phyloP scores from a whole-genome alignment of 2,888 invertebrate species.

The Bombylius discolor region DNA sequence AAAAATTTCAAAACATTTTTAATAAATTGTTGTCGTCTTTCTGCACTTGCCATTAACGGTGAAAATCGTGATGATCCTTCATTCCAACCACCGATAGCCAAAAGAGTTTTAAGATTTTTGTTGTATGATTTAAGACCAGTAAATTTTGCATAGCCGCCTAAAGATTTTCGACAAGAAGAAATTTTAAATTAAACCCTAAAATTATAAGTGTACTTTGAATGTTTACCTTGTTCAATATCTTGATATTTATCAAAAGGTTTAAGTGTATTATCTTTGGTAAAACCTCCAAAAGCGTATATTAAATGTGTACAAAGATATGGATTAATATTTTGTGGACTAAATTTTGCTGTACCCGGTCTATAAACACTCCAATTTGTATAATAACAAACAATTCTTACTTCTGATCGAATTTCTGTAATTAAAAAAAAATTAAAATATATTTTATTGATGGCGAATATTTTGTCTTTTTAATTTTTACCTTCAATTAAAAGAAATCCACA shows the following conservation, averaged over 20 bases:
- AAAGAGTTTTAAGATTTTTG: slow-evolving; percentile 75
- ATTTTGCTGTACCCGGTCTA: slow-evolving; percentile 78
- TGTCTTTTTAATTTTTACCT: slow-evolving; percentile 22
- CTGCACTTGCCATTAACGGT: slow-evolving; percentile 69
- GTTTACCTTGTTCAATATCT: slow-evolving; percentile 82
- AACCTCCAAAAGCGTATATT: slow-evolving; percentile 84
- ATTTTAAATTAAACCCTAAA: neutral
- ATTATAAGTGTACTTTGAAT: neutral
- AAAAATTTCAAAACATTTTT: slow-evolving; percentile 76
- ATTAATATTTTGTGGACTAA: slow-evolving; percentile 87
- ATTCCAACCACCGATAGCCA: slow-evolving; percentile 90
- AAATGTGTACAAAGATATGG: slow-evolving; percentile 89
- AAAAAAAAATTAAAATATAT: neutral
- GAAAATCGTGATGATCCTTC: slow-evolving; percentile 81
- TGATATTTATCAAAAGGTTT: slow-evolving; percentile 92
- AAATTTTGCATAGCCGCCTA: slow-evolving; percentile 89
- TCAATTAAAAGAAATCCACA: slow-evolving; percentile 26
- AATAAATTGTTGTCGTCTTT: slow-evolving; percentile 65
- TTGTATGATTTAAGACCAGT: slow-evolving; percentile 87
- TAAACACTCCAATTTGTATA: slow-evolving; percentile 92
- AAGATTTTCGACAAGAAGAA: neutral
- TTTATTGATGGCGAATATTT: neutral
- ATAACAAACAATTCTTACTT: slow-evolving; percentile 76
- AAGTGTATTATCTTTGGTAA: slow-evolving; percentile 80
- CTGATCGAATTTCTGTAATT: slow-evolving; percentile 32